These are phyloP conservation scores for Ennomos fuscantarius DNA, from an alignment of 2,888 invertebrate genomes.

Conservation along the genomic window DNA sequence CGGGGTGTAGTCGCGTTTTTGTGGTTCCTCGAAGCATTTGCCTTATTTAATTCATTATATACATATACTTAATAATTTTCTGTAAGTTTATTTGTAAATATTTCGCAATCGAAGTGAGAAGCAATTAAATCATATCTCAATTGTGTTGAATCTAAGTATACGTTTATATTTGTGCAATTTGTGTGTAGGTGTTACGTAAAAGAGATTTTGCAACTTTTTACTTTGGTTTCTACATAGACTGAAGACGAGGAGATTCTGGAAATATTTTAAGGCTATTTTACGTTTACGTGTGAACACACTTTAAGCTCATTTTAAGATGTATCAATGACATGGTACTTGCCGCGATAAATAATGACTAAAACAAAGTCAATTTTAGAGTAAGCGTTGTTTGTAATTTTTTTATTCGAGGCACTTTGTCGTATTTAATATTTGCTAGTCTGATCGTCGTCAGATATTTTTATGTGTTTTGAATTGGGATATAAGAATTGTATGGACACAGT, in stretches of 20 bases:
- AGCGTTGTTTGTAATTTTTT: slow-evolving; percentile 18
- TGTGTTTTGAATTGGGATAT: too few species aligned
- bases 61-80: slow-evolving; percentile 36
- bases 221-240: slow-evolving; percentile 13
- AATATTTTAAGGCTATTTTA: background rate
- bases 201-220: slow-evolving; percentile 1
- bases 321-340: slow-evolving; percentile 35
- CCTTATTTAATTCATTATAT: slow-evolving; percentile 58
- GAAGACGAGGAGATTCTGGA: background rate
- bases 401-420: slow-evolving; percentile 13
- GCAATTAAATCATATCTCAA: slow-evolving; percentile 40
- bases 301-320: background rate
- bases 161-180: slow-evolving; percentile 36
- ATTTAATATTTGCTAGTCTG: slow-evolving; percentile 22
- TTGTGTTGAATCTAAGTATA: slow-evolving; percentile 35
- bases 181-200: slow-evolving; percentile 8
- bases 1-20: slow-evolving; percentile 49
- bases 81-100: slow-evolving; percentile 45
- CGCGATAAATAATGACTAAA: slow-evolving; percentile 21
- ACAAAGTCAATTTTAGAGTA: slow-evolving; percentile 30
- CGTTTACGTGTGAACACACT: background rate
- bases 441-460: slow-evolving; percentile 3
- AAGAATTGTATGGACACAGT: too few species aligned
- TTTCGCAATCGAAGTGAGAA: slow-evolving; percentile 31
- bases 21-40: slow-evolving; percentile 80